Evolutionary conservation across 2,888 invertebrate genomes (phyloP), one percentile per base, ranked within the genome.

Genomic region (Ormyrus rosae): DNA sequence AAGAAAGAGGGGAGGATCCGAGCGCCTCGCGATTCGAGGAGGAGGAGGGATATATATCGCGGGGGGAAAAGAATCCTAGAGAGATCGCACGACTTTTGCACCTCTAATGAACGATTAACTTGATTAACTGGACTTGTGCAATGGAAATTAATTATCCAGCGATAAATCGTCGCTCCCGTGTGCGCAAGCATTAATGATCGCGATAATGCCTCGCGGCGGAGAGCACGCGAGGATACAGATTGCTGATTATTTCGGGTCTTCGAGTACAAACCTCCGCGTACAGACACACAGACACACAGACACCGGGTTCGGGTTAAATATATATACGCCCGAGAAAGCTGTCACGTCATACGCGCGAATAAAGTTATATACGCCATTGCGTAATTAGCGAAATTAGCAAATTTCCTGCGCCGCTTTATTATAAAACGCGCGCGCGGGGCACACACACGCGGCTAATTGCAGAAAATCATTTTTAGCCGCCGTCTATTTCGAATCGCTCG

Each of bases 121-220:
- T 53, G 85, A 87, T 86, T 83, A 85, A 85, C 83, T 70, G 74
- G 71, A 81, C 84, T 87, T 87, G 84, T 80, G 86, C 84, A 86
- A 87, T 75, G 83, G 73, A 87, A 86, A 87, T 87, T 87, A 87
- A 87, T 88, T 87, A 87, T 85, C 84, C 83, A 81, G 75, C 84
- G 85, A 86, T 87, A 87, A 85, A 85, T 85, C 84, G 80, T 73
- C 78, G 34, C 76, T 80, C 77, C 83, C 2, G 19, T 19, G 19
- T 67, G 71, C 46, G 81, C 82, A 81, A 82, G 84, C 83, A 85
- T 85, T 84, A 84, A 85, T 80, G 84, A 86, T 86, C 83, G 83
- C 82, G 85, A 86, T 86, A 86, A 56, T 19, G n/a, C n/a, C 19
- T 19, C 48, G 83, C 83, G 83, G 84, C 84, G 81, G 82, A n/a